These are phyloP conservation scores for Aegithalos caudatus DNA, from an alignment of 2,113 vertebrate genomes.

Conservation along the genomic window DNA sequence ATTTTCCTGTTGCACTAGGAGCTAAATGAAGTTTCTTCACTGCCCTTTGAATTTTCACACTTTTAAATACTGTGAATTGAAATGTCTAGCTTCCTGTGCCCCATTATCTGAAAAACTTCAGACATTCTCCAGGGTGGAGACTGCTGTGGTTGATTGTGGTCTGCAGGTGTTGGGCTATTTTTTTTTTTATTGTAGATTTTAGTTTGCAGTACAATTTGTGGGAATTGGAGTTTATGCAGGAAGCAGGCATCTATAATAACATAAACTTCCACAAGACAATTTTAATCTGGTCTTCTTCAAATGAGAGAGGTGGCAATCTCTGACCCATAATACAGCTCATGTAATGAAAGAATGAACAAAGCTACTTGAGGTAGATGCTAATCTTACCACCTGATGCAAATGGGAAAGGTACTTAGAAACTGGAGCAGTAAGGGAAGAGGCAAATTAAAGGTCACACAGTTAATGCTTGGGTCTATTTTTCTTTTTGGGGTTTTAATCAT, in stretches of 20 bases:
- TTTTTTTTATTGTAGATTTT: background rate
- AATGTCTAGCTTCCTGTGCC: background rate
- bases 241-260: background rate
- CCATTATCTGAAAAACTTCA: background rate
- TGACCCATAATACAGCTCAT: background rate
- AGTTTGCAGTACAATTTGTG: background rate
- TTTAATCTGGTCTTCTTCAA: background rate
- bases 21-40: background rate
- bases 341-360: background rate
- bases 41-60: background rate
- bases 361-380: background rate
- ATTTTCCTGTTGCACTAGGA: background rate
- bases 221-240: background rate
- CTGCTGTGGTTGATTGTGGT: background rate
- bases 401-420: background rate
- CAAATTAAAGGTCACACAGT: background rate
- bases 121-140: background rate
- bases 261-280: background rate
- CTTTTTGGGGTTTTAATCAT: background rate
- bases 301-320: background rate
- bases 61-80: background rate
- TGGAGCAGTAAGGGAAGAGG: background rate
- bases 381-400: background rate
- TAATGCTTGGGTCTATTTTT: background rate
- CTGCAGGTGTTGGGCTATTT: background rate